Percentiles rank a stretch among this genome's conserved stretches.
Conservation (phyloP, 2,113 vertebrate species). For the Arenaria interpres region DNA sequence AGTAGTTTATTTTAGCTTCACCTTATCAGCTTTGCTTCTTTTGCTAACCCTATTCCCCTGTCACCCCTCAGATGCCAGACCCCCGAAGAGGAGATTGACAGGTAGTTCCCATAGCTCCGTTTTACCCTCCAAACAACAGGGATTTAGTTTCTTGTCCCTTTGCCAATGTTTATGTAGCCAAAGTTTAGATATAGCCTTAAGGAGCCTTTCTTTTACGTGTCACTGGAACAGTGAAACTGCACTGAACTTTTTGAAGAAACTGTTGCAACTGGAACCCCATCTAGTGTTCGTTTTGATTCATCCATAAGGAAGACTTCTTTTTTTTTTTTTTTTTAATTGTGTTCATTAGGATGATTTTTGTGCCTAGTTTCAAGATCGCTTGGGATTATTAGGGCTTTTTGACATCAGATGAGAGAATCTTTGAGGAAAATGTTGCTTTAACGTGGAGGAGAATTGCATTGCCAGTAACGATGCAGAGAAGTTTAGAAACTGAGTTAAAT, state of each 20-base stretch:
- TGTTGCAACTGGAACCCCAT: slow-evolving; percentile 92
- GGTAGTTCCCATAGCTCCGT: slow-evolving; percentile 82
- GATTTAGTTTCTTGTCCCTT: slow-evolving; percentile 91
- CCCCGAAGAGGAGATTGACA: slow-evolving; percentile 91
- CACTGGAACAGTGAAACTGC: slow-evolving; percentile 85
- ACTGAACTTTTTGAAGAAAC: slow-evolving; percentile 82
- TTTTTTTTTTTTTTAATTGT: not conserved
- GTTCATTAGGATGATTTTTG: slow-evolving; percentile 12
- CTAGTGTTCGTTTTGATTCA: slow-evolving; percentile 90
- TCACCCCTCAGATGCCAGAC: slow-evolving; percentile 88
- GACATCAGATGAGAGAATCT: not conserved
- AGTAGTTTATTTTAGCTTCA: slow-evolving; percentile 85
- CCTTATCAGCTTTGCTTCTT: slow-evolving; percentile 92
- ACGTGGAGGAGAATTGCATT: not conserved
- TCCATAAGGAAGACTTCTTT: slow-evolving; percentile 65
- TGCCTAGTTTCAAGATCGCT: not conserved
- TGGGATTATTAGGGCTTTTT: not conserved
- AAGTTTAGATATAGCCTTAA: slow-evolving; percentile 91
- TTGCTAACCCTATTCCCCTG: slow-evolving; percentile 87
- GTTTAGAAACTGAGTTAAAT: not conserved
- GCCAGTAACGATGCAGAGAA: not conserved
- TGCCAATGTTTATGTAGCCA: slow-evolving; percentile 93
- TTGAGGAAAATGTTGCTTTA: not conserved
- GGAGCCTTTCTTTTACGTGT: slow-evolving; percentile 89
- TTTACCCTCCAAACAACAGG: slow-evolving; percentile 87